Conservation (phyloP, 2,888 invertebrate species). For the Lysandra bellargus region DNA sequence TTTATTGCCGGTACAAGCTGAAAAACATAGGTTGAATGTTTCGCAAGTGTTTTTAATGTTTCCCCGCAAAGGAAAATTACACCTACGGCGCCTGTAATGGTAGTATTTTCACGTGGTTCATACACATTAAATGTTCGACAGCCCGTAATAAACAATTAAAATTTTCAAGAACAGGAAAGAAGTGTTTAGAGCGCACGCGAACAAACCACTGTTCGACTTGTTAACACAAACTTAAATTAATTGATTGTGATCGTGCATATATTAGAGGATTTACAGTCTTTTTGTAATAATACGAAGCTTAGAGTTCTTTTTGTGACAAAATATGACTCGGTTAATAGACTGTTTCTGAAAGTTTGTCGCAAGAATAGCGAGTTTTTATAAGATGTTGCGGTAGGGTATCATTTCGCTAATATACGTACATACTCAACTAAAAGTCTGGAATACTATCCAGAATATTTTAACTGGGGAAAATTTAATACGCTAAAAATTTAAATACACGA, state of each 20-base stretch:
- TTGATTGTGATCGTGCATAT: slow-evolving; percentile 10
- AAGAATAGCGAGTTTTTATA: too few relatives aligned
- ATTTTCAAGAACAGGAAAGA: slow-evolving; percentile 30
- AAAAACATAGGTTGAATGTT: slow-evolving; percentile 14
- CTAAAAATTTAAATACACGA: too few relatives aligned
- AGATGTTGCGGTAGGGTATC: too few relatives aligned
- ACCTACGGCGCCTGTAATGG: not conserved
- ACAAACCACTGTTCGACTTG: slow-evolving; percentile 7
- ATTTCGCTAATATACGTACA: too few relatives aligned
- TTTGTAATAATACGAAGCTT: not conserved
- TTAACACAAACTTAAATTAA: slow-evolving; percentile 26
- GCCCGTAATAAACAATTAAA: slow-evolving; percentile 27
- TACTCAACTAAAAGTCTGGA: too few relatives aligned
- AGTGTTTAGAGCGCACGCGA: slow-evolving; percentile 30
- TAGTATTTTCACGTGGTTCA: slow-evolving; percentile 21
- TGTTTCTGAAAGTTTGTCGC: too few relatives aligned
- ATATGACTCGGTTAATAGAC: not conserved
- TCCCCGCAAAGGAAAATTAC: slow-evolving; percentile 9
- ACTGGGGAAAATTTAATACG: too few relatives aligned
- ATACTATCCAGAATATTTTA: too few relatives aligned
- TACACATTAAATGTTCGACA: slow-evolving; percentile 23
- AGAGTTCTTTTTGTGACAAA: not conserved
- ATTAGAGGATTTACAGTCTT: not conserved
- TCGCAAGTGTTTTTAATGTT: slow-evolving; percentile 19
- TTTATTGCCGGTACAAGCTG: slow-evolving; percentile 23